Percentiles rank a stretch among this genome's conserved stretches.
Conservation (phyloP, 2,113 vertebrate genomes). For the Aleadryas rufinucha region DNA sequence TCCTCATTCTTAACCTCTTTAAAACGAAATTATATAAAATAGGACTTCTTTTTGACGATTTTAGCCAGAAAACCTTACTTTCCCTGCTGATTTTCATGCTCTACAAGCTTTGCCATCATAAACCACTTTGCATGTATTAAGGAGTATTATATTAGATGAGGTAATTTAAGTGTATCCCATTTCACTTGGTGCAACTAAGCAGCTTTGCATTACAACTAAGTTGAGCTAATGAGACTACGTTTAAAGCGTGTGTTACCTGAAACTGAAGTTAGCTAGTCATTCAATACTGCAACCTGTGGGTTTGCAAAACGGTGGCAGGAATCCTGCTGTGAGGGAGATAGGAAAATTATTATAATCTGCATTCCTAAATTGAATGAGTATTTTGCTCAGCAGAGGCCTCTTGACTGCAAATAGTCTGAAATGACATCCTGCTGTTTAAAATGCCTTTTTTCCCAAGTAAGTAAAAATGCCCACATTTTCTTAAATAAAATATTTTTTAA, state of each 20-base stretch:
- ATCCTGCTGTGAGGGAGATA: slow-evolving; percentile 69
- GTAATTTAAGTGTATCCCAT: slow-evolving; percentile 57
- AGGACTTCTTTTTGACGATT: slow-evolving; percentile 33
- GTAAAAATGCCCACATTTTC: slow-evolving; percentile 16
- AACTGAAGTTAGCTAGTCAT: slow-evolving; percentile 57
- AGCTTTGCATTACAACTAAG: slow-evolving; percentile 62
- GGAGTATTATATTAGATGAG: slow-evolving; percentile 51
- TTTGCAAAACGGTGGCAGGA: slow-evolving; percentile 60
- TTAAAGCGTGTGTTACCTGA: slow-evolving; percentile 47
- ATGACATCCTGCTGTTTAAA: slow-evolving; percentile 70
- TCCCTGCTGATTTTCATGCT: slow-evolving; percentile 33
- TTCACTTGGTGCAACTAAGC: slow-evolving; percentile 56
- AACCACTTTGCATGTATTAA: slow-evolving; percentile 67
- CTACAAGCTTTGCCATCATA: slow-evolving; percentile 58
- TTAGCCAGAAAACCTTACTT: slow-evolving; percentile 37
- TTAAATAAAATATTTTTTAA: slow-evolving; percentile 37
- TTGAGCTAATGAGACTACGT: slow-evolving; percentile 45
- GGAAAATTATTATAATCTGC: slow-evolving; percentile 77
- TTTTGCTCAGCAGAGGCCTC: slow-evolving; percentile 75
- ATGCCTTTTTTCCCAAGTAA: slow-evolving; percentile 12
- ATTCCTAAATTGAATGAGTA: slow-evolving; percentile 71
- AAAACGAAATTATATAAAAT: not conserved
- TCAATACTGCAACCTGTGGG: slow-evolving; percentile 48
- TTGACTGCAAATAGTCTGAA: slow-evolving; percentile 72
- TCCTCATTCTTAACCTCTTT: not conserved